Base-by-base conservation (phyloP, 2,113 vertebrate species). In the Anarhynchus alexandrinus region DNA sequence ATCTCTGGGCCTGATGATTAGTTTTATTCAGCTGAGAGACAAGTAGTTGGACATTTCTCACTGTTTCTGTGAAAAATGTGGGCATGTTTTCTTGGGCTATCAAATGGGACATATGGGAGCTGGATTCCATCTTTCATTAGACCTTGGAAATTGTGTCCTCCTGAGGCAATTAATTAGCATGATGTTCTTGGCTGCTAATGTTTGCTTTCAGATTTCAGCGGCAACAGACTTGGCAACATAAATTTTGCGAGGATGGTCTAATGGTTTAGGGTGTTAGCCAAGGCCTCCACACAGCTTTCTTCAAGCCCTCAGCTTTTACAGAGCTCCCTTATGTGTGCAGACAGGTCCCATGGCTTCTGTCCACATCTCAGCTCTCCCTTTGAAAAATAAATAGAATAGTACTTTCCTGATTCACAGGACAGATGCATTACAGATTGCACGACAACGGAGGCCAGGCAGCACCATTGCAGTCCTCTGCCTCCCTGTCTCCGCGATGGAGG, bases 171-270 rank as follows among this genome's bases (percentile, higher is more conserved):
- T 96, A 93, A 95, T 76, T 94, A 94, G 77, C 49, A 73, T 59
- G 15, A 91, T 84, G 84, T 77, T 94, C 96, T 96, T 97, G 85
- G 93, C 90, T 95, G 88, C 55, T 96, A 51, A 73, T 81, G 66
- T 93, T 95, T 97, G 89, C 92, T 94, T 97, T 95, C 91, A 94
- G 86, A 91, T 93, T 89, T 94, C 67, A 76, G 87, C 57, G 62
- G 84, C 77, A 93, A 85, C 78, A 87, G 73, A 81, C 55, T 96
- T 96, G 86, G 93, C 91, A 96, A 87, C 34, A 43, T 19, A 76
- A 58, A 90, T 79, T 94, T 94, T 92, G 54, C 5, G 5, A 91
- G 61, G 58, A 84, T 45, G 57, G 84, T 54, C 70, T 91, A 91
- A 85, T 73, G 49, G 40, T 25, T 78, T 49, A 90, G 49, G 30